Base-by-base conservation (phyloP, 2,113 vertebrate genomes). In the Anser cygnoides region DNA sequence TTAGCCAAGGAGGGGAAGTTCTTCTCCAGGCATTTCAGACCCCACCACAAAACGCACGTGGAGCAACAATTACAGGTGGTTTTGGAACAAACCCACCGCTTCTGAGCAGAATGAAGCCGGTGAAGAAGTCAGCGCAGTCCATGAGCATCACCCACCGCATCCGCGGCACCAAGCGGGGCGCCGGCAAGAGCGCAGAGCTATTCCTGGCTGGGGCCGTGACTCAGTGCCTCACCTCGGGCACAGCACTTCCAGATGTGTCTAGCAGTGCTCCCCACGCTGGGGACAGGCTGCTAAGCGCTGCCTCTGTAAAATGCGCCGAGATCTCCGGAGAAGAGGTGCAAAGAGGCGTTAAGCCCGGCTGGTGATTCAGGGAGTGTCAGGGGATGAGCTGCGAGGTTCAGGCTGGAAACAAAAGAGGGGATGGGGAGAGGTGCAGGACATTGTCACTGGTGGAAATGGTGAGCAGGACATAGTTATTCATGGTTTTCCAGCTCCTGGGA, bases 1-100 rank as follows among this genome's bases (percentile, higher is more conserved):
- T 6, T 29, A 76, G 73, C 5, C 15, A 59, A 11, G 49, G 6
- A 88, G 25, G 59, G 31, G 50, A 29, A 67, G 29, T 28, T 28
- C 73, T 59, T 15, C 35, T 41, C n/a, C 0, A 28, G 15, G 9
- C 2, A 2, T 29, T 58, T 55, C n/a, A 33, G 8, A 66, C 12
- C 17, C 21, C 12, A 0, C 17, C 2, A 3, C 1, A 35, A 41
- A 41, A 18, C n/a, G 3, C 3, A 3, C 0, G 13, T 33, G 1
- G 2, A 9, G 35, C 5, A 35, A 21, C 6, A 8, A 35, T 26
- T 9, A 31, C 14, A 6, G 92, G 26, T 12, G n/a, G 58, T 35
- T 14, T 61, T 9, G 21, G n/a, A 23, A 5, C 3, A 46, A 92
- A 39, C 3, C 25, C 0, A 0, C 20, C 1, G 0, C 0, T 65